Base-by-base conservation (phyloP, 2,113 vertebrate genomes). In the Melanostigma gelatinosum region DNA sequence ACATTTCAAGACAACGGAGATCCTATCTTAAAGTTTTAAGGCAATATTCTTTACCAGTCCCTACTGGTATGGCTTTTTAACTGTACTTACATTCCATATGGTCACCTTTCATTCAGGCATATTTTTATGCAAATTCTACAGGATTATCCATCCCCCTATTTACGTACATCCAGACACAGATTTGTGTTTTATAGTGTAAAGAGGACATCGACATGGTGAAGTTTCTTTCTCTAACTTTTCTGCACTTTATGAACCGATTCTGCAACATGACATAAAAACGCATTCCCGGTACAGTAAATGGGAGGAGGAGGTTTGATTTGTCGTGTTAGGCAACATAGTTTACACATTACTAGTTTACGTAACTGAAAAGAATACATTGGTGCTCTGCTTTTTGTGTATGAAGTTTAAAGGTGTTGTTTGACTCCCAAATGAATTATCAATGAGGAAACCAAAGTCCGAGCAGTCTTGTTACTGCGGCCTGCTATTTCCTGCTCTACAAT, bases 401-500 rank as follows among this genome's bases (percentile, higher is more conserved):
- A 38, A 24, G 8, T 61, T 16, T 15, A 63, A 32, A 57, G 58
- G 38, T 46, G 61, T 75, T 52, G n/a, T n/a, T 32, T 52, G n/a
- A 34, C 44, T 70, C 18, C 4, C 3, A 55, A 6, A 63, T 63
- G 63, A 63, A 58, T 72, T 66, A 62, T 82, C 65, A 63, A 63
- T 2, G 40, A 86, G 86, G 81, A 90, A 88, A 77, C 40, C 66
- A 40, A 48, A 64, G 29, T 63, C 58, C 48, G 65, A 9, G 16
- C 27, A 11, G 16, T 71, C 71, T 44, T 54, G 67, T 69, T 81
- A 62, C 72, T n/a, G 46, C 60, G 67, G 75, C 38, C 38, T 67
- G 80, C 69, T 42, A 52, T 71, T 83, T 91, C 86, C 90, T 82
- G 77, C 48, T 61, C 36, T 44, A 61, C 27, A 78, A 34, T 46